Percentiles rank a stretch among this genome's conserved stretches.
Evolutionary conservation across 2,888 invertebrate genomes (phyloP).

Genomic region (Myathropa florea): DNA sequence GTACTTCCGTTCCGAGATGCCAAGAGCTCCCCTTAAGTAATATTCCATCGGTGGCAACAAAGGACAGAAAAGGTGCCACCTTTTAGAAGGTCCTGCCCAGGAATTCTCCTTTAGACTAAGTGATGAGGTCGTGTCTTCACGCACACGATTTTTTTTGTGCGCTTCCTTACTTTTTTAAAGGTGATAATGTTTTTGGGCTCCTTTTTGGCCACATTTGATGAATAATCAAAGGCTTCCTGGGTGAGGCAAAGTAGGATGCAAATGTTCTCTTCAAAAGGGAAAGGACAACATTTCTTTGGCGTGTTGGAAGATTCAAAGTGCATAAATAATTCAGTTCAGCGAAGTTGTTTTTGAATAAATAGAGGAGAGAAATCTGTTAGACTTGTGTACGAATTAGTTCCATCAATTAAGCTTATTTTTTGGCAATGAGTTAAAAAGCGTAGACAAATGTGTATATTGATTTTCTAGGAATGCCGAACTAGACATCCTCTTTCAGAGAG

Average conservation of each 20-base stretch:
- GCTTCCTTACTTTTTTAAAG: conserved; percentile 6
- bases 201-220: conserved; percentile 56
- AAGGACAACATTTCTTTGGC: conserved; percentile 2
- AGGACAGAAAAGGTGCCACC: neutral
- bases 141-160: neutral
- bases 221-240: conserved; percentile 40
- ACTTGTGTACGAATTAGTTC: too few species aligned
- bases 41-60: conserved; percentile 6
- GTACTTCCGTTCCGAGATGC: conserved; percentile 33
- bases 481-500: too few species aligned
- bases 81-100: neutral
- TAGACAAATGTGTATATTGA: too few species aligned
- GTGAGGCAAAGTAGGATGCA: neutral
- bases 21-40: conserved; percentile 18
- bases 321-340: conserved; percentile 14
- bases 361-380: neutral
- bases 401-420: too few species aligned
- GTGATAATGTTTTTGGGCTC: conserved; percentile 42
- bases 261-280: neutral
- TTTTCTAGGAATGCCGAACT: too few species aligned
- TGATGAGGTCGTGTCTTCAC: conserved; percentile 43
- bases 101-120: conserved; percentile 25
- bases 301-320: neutral
- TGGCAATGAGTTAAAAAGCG: too few species aligned
- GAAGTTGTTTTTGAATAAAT: neutral